Evolutionary conservation across 2,113 vertebrate species (phyloP).

Genomic region (Ancistrus triradiatus): DNA sequence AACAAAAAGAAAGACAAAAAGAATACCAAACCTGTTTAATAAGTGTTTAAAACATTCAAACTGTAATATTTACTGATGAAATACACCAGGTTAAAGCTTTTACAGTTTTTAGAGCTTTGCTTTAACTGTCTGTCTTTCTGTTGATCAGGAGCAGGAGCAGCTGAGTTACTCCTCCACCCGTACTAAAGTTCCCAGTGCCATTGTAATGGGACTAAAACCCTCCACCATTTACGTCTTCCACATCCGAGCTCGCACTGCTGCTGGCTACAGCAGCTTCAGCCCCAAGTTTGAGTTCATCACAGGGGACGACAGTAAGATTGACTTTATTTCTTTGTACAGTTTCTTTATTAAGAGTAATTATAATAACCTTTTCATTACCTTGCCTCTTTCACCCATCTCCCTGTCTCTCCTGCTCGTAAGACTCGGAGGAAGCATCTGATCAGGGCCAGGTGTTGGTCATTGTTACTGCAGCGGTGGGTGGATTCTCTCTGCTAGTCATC

Average conservation of each 20-base stretch:
- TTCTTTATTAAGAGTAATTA: too few species aligned
- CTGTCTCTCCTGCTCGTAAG: conserved; percentile 56
- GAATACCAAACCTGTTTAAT: too few species aligned
- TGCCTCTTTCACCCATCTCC: not conserved
- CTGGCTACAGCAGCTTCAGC: conserved; percentile 92
- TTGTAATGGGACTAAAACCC: conserved; percentile 89
- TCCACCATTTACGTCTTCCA: conserved; percentile 91
- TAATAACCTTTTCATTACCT: not conserved
- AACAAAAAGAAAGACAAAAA: too few species aligned
- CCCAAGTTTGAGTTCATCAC: conserved; percentile 94
- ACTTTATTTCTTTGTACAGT: not conserved
- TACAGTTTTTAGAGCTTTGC: too few species aligned
- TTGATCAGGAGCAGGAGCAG: conserved; percentile 85
- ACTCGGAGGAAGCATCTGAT: conserved; percentile 85
- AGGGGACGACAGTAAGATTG: conserved; percentile 83
- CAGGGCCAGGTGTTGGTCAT: conserved; percentile 95
- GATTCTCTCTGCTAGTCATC: conserved; percentile 92
- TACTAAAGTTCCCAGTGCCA: conserved; percentile 85
- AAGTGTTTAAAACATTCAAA: too few species aligned
- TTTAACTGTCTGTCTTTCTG: not conserved
- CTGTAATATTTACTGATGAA: too few species aligned
- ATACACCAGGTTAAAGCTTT: too few species aligned
- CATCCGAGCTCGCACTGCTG: conserved; percentile 85
- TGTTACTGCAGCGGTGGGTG: conserved; percentile 91
- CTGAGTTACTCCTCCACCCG: conserved; percentile 95